phyloP scores from a whole-genome alignment of 1,140 invertebrate genomes.

The Eueides isabella region DNA sequence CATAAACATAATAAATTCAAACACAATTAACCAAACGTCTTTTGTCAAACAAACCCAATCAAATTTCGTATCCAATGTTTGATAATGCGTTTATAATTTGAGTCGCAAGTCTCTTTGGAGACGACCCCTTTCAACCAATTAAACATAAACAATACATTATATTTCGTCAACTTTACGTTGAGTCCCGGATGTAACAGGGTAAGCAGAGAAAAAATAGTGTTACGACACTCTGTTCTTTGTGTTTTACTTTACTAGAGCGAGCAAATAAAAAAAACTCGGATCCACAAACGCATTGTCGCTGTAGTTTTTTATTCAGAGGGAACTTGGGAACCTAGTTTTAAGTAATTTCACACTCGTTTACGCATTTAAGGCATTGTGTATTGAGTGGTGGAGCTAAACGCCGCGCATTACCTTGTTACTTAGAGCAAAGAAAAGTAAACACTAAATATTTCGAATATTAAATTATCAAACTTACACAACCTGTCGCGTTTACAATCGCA shows the following conservation, averaged over 20 bases:
- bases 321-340: too few relatives aligned
- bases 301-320: too few relatives aligned
- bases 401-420: too few relatives aligned
- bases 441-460: too few relatives aligned
- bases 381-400: too few relatives aligned
- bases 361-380: too few relatives aligned
- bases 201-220: background rate
- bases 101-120: background rate
- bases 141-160: slow-evolving; percentile 18
- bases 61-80: background rate
- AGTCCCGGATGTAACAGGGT: background rate
- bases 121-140: slow-evolving; percentile 12
- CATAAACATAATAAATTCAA: background rate
- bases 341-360: too few relatives aligned
- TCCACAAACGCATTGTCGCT: too few relatives aligned
- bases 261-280: too few relatives aligned
- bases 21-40: background rate
- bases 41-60: slow-evolving; percentile 1
- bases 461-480: too few relatives aligned
- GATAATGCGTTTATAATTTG: background rate
- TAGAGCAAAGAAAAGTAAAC: too few relatives aligned
- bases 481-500: background rate
- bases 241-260: too few relatives aligned
- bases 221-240: background rate
- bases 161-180: background rate